phyloP scores from a whole-genome alignment of 2,888 invertebrate genomes.

The Pantelozetes paolii region DNA sequence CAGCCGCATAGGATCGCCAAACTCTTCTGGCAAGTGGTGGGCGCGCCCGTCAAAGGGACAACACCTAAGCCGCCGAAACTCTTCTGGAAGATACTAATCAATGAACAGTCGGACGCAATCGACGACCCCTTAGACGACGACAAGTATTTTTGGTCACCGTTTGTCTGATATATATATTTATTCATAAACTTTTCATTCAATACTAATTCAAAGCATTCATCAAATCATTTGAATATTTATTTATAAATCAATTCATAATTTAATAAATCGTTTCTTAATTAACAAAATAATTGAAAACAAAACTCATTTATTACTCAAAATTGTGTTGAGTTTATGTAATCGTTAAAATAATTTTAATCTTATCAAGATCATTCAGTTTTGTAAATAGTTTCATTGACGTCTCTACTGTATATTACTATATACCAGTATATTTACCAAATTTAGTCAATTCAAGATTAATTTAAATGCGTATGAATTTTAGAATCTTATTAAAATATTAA shows the following conservation, averaged over 20 bases:
- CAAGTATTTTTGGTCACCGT: conserved; percentile 8
- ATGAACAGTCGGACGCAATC: conserved; percentile 37
- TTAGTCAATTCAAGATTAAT: too few relatives aligned
- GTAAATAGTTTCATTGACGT: too few relatives aligned
- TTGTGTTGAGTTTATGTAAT: too few relatives aligned
- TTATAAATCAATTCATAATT: too few relatives aligned
- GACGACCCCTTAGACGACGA: background rate
- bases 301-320: background rate
- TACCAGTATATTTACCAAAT: too few relatives aligned
- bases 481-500: too few relatives aligned
- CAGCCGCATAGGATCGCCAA: conserved; percentile 44
- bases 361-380: background rate
- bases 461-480: too few relatives aligned
- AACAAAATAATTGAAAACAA: background rate
- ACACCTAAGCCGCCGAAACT: conserved; percentile 44
- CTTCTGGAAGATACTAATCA: conserved; percentile 45
- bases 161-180: background rate
- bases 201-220: background rate
- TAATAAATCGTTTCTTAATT: too few relatives aligned
- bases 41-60: conserved; percentile 43
- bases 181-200: background rate
- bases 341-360: too few relatives aligned
- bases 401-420: too few relatives aligned
- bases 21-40: conserved; percentile 46
- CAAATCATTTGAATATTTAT: background rate